phyloP scores from a whole-genome alignment of 2,797 vertebrate genomes.

The Tapirus indicus region DNA sequence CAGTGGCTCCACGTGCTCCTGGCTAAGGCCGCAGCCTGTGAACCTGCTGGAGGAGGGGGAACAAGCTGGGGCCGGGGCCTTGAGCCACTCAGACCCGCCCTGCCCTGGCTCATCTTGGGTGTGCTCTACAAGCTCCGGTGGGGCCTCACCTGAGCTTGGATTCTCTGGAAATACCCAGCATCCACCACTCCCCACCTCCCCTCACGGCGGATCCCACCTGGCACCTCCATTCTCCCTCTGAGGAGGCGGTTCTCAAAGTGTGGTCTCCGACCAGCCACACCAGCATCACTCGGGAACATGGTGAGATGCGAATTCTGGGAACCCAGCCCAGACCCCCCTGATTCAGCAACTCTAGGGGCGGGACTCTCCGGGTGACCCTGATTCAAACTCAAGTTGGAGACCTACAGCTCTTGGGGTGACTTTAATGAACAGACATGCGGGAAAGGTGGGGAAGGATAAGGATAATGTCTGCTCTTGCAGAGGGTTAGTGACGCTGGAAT shows the following conservation, averaged over 20 bases:
- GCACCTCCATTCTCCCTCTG: not conserved
- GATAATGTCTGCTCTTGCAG: not conserved
- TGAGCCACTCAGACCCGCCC: not conserved
- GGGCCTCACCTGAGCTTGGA: not conserved
- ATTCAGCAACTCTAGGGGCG: not conserved
- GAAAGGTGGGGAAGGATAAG: not conserved
- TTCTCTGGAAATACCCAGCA: not conserved
- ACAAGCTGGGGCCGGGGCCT: fast-evolving
- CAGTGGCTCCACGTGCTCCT: conserved; percentile 85
- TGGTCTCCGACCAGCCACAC: not conserved
- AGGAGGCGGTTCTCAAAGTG: not conserved
- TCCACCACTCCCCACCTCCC: fast-evolving
- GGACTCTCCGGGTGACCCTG: not conserved
- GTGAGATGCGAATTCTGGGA: not conserved
- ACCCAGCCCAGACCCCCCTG: not conserved
- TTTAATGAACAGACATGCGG: not conserved
- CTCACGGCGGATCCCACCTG: not conserved
- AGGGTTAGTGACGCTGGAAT: not conserved
- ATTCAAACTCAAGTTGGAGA: not conserved
- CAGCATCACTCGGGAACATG: not conserved
- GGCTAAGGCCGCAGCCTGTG: conserved; percentile 86
- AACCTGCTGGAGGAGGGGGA: conserved; percentile 83
- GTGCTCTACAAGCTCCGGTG: not conserved
- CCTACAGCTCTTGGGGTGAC: not conserved
- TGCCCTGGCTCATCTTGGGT: not conserved